Evolutionary conservation across 2,888 invertebrate genomes (phyloP), one percentile per base, ranked within the genome.

Genomic region (Netelia melanura): DNA sequence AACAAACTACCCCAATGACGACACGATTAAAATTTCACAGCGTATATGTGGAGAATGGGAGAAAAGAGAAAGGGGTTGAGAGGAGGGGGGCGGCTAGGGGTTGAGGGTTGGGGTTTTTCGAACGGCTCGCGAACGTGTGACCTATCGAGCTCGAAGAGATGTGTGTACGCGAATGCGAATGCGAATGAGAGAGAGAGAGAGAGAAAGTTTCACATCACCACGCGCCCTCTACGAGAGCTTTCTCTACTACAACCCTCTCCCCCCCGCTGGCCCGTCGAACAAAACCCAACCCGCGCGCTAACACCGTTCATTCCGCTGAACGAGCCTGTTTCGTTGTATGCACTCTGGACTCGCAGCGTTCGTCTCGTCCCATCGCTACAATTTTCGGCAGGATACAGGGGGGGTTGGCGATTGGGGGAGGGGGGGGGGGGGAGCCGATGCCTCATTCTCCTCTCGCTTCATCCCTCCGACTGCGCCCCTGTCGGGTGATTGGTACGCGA

Each of bases 1-100:
- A 92, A 93, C 93, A 93, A 93, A 93, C 93, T 93, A 92, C 90
- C 92, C 92, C 92, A 92, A 93, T 93, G 92, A 92, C 92, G 92
- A 92, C 91, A 91, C 93, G 92, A 93, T 93, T 93, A 93, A 93
- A 93, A 93, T 93, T 93, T 93, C 92, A 93, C 92, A 89, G 91
- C 80, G 90, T 89, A 61, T 44, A 48, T 75, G 44, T 44, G 10
- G 61, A 43, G 65, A 58, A 30, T 52, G 52, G 30, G 30, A 54
- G 38, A 30, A 56, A 11, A 54, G 64, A 25, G 68, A 30, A 71
- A 44, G 74, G 74, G 21, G 21, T 21, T 21, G 21, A 21, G 21
- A 21, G 21, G 21, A 21, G 21, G 21, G 21, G 21, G 21, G 21
- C 0, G 1, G 21, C 21, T 21, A 21, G 21, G 70, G 56, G 44